phyloP scores from a whole-genome alignment of 2,888 invertebrate genomes.

The Limenitis camilla region DNA sequence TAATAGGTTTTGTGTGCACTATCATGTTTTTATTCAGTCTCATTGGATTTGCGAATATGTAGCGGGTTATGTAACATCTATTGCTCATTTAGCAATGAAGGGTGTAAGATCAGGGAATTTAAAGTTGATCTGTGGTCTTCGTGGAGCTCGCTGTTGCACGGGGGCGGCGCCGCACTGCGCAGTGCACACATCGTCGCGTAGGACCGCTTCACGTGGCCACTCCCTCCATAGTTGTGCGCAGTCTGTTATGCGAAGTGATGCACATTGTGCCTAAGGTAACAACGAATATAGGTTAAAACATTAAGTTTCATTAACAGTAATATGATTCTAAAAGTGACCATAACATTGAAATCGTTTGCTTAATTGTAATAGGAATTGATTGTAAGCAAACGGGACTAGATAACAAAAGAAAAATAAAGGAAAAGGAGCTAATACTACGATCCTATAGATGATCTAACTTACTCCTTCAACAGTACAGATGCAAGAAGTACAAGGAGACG shows the following conservation, averaged over 20 bases:
- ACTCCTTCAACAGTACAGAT: constrained; percentile 90
- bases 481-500: constrained; percentile 93
- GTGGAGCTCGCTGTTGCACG: constrained; percentile 34
- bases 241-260: constrained; percentile 89
- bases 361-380: no score
- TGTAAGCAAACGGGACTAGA: no score
- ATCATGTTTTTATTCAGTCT: no score
- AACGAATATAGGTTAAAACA: not conserved
- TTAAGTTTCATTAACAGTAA: not conserved
- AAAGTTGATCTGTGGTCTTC: constrained; percentile 74
- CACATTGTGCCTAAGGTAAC: constrained; percentile 84
- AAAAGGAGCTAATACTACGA: not conserved
- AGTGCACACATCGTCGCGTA: constrained; percentile 90
- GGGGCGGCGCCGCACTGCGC: constrained; percentile 88
- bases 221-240: constrained; percentile 87
- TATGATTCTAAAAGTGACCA: no score
- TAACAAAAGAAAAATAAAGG: not conserved
- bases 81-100: constrained; percentile 75
- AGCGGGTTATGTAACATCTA: not conserved
- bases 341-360: no score
- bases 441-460: constrained; percentile 41
- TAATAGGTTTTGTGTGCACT: no score
- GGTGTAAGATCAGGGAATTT: constrained; percentile 86
- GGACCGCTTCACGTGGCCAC: constrained; percentile 86
- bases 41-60: no score